phyloP scores from a whole-genome alignment of 2,888 invertebrate species.

The Apocheima hispidaria region DNA sequence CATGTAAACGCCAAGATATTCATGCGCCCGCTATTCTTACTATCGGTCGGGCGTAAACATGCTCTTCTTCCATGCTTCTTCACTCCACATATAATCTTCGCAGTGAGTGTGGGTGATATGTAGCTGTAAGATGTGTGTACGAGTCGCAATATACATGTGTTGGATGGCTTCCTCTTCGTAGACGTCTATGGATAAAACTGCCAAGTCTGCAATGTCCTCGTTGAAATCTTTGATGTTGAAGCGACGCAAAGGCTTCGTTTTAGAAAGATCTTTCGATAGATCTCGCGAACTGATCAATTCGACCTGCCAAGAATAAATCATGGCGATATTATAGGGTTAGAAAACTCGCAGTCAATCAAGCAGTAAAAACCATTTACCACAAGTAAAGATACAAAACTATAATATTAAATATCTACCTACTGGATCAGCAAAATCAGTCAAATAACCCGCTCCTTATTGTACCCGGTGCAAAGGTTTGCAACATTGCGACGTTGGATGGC shows the following conservation, averaged over 20 bases:
- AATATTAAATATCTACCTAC: too few species aligned
- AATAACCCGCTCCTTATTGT: too few species aligned
- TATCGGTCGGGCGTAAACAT: background rate
- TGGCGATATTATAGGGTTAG: background rate
- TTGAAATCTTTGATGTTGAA: slow-evolving; percentile 25
- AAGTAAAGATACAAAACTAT: too few species aligned
- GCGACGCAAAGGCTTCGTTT: slow-evolving; percentile 1
- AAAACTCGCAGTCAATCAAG: too few species aligned
- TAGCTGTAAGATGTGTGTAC: slow-evolving; percentile 38
- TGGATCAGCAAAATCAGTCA: too few species aligned
- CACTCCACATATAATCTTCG: slow-evolving; percentile 14
- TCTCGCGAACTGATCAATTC: slow-evolving; percentile 42
- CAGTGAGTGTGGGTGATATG: slow-evolving; percentile 36
- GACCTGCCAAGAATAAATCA: slow-evolving; percentile 46
- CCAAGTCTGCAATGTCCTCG: slow-evolving; percentile 18
- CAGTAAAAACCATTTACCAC: too few species aligned
- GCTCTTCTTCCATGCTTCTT: background rate
- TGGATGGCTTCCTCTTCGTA: slow-evolving; percentile 42
- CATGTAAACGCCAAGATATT: background rate
- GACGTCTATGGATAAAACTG: slow-evolving; percentile 41
- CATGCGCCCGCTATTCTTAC: background rate
- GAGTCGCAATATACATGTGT: slow-evolving; percentile 40
- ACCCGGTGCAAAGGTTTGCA: too few species aligned
- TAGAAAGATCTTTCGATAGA: background rate
- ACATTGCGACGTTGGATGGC: too few species aligned